Conservation (phyloP, 2,113 vertebrate species). For the Pomatorhinus ruficollis region DNA sequence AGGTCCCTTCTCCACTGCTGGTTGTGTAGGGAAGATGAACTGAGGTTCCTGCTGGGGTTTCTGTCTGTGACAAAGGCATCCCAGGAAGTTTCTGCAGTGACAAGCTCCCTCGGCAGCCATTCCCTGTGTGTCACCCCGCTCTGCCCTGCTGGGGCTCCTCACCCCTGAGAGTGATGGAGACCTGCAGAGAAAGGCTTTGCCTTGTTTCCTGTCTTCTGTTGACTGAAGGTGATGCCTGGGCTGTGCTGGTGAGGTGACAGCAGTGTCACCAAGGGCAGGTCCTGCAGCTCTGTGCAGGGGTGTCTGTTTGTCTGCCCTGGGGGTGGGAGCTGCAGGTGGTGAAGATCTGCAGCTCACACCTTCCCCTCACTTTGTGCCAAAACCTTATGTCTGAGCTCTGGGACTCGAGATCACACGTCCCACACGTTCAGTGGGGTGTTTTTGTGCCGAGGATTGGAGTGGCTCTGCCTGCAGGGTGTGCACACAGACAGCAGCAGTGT, state of each 20-base stretch:
- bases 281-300: not conserved
- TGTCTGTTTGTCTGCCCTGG: not conserved
- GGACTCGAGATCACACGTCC: rapidly evolving
- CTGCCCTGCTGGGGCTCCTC: not conserved
- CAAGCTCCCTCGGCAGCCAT: not conserved
- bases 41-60: not conserved
- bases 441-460: not conserved
- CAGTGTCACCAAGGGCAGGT: not conserved
- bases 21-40: not conserved
- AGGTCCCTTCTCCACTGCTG: not conserved
- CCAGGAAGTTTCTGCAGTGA: not conserved
- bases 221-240: not conserved
- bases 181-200: not conserved
- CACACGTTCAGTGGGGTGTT: not conserved
- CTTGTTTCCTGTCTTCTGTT: not conserved
- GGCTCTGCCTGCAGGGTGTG: not conserved
- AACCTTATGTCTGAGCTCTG: not conserved
- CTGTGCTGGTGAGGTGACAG: not conserved
- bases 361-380: not conserved
- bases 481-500: not conserved
- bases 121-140: not conserved
- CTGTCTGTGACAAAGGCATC: not conserved
- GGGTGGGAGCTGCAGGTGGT: not conserved
- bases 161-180: not conserved
- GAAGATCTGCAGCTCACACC: not conserved